These are phyloP conservation scores for Pseudois nayaur DNA, from an alignment of 2,113 vertebrate species.

Conservation along the genomic window DNA sequence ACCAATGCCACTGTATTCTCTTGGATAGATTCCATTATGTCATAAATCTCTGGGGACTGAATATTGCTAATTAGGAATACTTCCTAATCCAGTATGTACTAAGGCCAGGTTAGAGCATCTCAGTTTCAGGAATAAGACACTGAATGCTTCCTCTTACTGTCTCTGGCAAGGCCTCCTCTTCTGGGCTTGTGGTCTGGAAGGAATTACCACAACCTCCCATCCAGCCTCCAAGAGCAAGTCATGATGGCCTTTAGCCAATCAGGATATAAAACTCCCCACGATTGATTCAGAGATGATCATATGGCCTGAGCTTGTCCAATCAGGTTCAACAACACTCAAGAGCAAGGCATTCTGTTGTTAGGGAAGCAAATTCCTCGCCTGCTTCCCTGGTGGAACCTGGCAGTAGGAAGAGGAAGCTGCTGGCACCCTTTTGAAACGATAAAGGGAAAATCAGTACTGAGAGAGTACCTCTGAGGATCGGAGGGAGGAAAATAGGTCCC, in stretches of 20 bases:
- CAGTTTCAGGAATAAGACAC: background rate
- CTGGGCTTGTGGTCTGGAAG: background rate
- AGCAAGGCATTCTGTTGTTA: background rate
- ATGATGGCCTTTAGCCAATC: too few species aligned
- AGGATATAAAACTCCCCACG: background rate
- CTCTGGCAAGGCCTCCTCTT: background rate
- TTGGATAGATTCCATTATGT: background rate
- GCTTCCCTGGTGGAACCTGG: background rate
- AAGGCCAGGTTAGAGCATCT: background rate
- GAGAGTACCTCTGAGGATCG: background rate
- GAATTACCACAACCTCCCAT: background rate
- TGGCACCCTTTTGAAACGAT: accelerated
- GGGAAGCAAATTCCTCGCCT: background rate
- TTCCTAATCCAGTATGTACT: background rate
- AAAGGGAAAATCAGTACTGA: background rate
- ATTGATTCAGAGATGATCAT: background rate
- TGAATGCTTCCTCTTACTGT: background rate
- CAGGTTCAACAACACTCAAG: background rate
- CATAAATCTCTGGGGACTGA: background rate
- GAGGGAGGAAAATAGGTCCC: background rate
- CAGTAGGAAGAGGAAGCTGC: background rate
- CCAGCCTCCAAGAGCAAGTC: background rate
- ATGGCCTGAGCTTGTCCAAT: background rate
- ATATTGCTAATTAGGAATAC: background rate
- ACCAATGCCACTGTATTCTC: background rate